These are phyloP conservation scores for Drosophila carrolli DNA, from an alignment of 1,140 invertebrate species.

Conservation along the genomic window DNA sequence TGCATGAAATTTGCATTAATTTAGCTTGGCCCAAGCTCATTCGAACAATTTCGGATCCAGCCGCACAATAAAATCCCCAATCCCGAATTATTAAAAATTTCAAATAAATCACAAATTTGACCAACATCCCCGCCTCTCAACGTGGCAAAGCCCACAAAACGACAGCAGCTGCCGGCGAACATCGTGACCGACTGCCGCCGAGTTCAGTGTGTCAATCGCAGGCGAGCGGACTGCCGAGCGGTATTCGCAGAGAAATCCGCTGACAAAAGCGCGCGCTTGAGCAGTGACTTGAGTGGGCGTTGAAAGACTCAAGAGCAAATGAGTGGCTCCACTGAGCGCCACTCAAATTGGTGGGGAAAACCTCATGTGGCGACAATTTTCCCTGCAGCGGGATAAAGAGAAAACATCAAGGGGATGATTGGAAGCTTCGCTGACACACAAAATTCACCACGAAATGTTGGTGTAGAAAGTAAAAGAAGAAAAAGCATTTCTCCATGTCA, in stretches of 20 bases:
- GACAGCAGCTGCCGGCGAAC: slow-evolving; percentile 38
- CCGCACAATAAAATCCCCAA: slow-evolving; percentile 57
- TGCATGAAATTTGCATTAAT: slow-evolving; percentile 75
- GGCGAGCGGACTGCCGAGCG: slow-evolving; percentile 31
- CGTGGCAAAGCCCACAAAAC: slow-evolving; percentile 6
- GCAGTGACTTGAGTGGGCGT: slow-evolving; percentile 39
- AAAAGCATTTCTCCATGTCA: neutral
- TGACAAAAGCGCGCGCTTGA: slow-evolving; percentile 57
- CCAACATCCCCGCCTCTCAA: slow-evolving; percentile 24
- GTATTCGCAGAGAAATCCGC: slow-evolving; percentile 20
- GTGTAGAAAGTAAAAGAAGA: neutral
- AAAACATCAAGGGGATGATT: neutral
- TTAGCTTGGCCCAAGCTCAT: slow-evolving; percentile 35
- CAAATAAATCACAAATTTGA: slow-evolving; percentile 76
- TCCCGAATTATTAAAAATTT: slow-evolving; percentile 68
- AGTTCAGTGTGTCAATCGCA: slow-evolving; percentile 75
- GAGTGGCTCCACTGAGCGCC: neutral
- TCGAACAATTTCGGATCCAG: slow-evolving; percentile 32
- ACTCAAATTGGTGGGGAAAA: neutral
- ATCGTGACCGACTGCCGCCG: slow-evolving; percentile 37
- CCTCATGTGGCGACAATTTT: neutral
- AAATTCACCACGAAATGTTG: slow-evolving; percentile 21
- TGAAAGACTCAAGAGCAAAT: slow-evolving; percentile 52
- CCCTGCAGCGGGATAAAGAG: neutral
- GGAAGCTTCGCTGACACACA: neutral